These are phyloP conservation scores for Pelecanus crispus DNA, from an alignment of 2,113 vertebrate genomes.

Conservation along the genomic window DNA sequence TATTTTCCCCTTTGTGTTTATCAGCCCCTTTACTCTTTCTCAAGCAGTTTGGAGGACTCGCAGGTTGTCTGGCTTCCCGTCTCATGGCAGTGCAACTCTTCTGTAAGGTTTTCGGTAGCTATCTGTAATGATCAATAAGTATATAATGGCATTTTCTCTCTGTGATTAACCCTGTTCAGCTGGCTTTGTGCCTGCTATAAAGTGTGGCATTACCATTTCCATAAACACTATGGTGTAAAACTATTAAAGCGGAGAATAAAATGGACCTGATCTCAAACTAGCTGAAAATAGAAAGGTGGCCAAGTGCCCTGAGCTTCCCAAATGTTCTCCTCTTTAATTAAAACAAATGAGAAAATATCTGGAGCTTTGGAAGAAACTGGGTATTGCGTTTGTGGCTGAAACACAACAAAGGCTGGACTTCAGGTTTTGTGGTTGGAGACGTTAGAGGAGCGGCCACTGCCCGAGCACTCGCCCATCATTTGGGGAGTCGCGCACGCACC, in stretches of 20 bases:
- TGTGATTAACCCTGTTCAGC: background rate
- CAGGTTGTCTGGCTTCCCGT: background rate
- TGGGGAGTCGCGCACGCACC: too few species aligned
- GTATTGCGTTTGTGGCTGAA: background rate
- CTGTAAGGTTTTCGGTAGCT: background rate
- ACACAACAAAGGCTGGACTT: too few species aligned
- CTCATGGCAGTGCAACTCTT: background rate
- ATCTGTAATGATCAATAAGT: background rate
- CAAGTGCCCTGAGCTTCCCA: background rate
- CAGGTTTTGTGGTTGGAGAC: background rate
- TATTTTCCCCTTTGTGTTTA: background rate
- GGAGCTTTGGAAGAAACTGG: background rate
- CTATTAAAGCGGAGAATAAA: background rate
- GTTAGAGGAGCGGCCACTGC: too few species aligned
- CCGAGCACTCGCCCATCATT: too few species aligned
- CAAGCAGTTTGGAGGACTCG: background rate
- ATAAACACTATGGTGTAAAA: background rate
- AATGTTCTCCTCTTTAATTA: background rate
- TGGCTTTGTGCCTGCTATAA: background rate
- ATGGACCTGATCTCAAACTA: background rate
- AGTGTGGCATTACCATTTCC: background rate
- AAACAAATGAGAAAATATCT: background rate
- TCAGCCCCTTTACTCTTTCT: background rate
- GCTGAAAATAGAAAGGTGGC: background rate
- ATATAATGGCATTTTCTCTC: background rate